Evolutionary conservation across 2,888 invertebrate genomes (phyloP).

Genomic region (Lathronympha strigana): DNA sequence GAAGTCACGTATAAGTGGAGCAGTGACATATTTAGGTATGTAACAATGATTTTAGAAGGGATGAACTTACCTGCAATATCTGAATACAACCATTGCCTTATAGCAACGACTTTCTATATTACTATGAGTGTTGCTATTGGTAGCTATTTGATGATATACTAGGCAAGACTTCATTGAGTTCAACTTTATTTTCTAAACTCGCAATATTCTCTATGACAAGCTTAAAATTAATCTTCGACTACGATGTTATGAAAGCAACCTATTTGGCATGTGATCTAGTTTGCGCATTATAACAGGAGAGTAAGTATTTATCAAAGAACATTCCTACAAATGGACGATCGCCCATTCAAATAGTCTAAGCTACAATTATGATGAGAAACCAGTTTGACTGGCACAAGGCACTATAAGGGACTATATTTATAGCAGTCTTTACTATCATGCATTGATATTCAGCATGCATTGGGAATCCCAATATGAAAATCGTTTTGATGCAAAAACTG

Average conservation of each 20-base stretch:
- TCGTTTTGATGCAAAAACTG: neutral
- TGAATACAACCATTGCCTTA: neutral
- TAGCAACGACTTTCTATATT: neutral
- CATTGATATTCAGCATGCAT: conserved; percentile 11
- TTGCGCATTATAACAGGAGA: neutral
- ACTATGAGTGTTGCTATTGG: neutral
- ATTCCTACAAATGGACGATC: neutral
- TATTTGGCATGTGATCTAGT: no score
- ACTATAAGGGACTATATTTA: conserved; percentile 3
- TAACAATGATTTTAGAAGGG: neutral
- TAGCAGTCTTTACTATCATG: conserved; percentile 5
- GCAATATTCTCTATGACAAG: no score
- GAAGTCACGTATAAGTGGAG: no score
- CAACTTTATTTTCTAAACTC: no score
- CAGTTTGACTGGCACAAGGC: neutral
- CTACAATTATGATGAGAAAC: conserved; percentile 1
- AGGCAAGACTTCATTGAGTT: no score
- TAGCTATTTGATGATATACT: no score
- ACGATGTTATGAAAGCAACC: neutral
- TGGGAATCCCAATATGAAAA: neutral
- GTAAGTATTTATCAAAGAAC: neutral
- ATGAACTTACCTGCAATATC: neutral
- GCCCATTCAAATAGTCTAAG: neutral
- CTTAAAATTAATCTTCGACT: no score
- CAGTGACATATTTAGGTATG: neutral